Evolutionary conservation across 2,888 invertebrate species (phyloP).

Genomic region (Nymphalis urticae): DNA sequence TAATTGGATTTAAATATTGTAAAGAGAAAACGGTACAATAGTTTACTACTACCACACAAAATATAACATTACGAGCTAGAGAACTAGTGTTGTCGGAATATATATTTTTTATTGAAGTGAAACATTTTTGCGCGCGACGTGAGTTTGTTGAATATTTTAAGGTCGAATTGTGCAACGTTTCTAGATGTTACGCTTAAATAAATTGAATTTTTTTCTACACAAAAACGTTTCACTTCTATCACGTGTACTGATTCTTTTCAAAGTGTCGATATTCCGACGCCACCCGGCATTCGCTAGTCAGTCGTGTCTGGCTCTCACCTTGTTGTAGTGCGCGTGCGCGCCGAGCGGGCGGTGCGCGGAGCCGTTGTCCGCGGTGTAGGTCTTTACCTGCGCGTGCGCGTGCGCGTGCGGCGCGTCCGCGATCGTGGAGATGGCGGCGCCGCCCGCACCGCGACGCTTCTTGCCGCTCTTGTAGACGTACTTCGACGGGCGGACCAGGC

Average conservation of each 20-base stretch:
- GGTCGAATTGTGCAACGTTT: too few species aligned
- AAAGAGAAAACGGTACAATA: background rate
- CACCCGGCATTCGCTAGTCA: background rate
- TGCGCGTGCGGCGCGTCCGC: slow-evolving; percentile 83
- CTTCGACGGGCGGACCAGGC: slow-evolving; percentile 73
- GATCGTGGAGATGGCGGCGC: slow-evolving; percentile 80
- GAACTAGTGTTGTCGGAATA: slow-evolving; percentile 2
- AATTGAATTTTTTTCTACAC: too few species aligned
- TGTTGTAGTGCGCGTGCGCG: slow-evolving; percentile 94
- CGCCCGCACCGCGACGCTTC: slow-evolving; percentile 69
- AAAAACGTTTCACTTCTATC: too few species aligned
- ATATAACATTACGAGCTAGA: background rate
- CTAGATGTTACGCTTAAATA: too few species aligned
- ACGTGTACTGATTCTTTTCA: too few species aligned
- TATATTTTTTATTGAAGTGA: background rate
- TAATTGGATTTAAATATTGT: too few species aligned
- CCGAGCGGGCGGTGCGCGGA: slow-evolving; percentile 88
- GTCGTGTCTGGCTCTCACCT: slow-evolving; percentile 86
- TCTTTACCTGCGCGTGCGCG: slow-evolving; percentile 93
- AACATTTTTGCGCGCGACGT: background rate
- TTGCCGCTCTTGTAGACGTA: slow-evolving; percentile 76
- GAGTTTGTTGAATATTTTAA: too few species aligned
- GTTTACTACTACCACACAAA: background rate
- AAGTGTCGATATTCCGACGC: background rate
- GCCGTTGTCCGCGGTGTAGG: slow-evolving; percentile 96